These are phyloP conservation scores for Trogon surrucura DNA, from an alignment of 2,113 vertebrate genomes.

Conservation along the genomic window DNA sequence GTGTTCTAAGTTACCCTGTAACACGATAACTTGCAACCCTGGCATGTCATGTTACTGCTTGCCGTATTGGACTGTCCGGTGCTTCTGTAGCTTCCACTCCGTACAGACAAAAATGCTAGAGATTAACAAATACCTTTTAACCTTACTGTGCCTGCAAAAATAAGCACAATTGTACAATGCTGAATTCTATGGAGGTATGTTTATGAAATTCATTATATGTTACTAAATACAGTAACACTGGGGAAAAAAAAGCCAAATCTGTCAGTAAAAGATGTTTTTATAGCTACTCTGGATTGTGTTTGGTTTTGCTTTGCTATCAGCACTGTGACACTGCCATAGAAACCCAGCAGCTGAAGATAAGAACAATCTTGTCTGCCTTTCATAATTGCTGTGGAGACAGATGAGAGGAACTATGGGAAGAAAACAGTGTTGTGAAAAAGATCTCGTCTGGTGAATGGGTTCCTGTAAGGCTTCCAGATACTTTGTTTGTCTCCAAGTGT, in stretches of 20 bases:
- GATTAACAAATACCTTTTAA: neutral
- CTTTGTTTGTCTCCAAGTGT: neutral
- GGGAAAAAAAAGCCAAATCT: neutral
- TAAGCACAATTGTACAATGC: neutral
- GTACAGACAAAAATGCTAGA: neutral
- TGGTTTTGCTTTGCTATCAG: neutral
- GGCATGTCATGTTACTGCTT: neutral
- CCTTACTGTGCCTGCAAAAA: neutral
- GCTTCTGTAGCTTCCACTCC: neutral
- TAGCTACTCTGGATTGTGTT: neutral
- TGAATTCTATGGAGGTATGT: neutral
- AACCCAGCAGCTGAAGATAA: neutral
- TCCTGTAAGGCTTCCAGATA: neutral
- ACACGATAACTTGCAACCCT: neutral
- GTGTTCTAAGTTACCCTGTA: neutral
- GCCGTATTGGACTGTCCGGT: neutral
- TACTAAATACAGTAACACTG: neutral
- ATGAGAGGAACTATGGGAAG: neutral
- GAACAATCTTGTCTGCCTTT: neutral
- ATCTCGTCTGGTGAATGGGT: neutral
- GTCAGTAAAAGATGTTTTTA: neutral
- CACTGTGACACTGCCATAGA: neutral
- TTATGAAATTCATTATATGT: neutral
- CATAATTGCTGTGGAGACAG: rapidly evolving
- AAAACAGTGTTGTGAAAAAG: neutral